phyloP scores from a whole-genome alignment of 2,113 vertebrate genomes.

The Callorhinus ursinus region DNA sequence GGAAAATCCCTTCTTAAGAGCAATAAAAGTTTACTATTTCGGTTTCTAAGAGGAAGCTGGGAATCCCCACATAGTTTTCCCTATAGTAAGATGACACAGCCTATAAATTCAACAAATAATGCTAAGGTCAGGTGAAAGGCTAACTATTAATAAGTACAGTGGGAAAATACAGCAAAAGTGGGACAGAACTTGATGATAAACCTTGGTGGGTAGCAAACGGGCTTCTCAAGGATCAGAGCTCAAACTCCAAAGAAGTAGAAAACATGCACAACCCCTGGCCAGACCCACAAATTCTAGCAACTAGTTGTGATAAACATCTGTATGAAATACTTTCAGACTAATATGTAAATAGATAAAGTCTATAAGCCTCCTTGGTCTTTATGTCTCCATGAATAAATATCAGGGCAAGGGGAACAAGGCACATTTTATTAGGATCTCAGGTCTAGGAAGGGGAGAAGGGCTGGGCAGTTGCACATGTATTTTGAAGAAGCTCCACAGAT shows the following conservation, averaged over 20 bases:
- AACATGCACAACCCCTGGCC: background rate
- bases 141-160: background rate
- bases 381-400: background rate
- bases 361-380: background rate
- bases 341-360: background rate
- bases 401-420: background rate
- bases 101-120: background rate
- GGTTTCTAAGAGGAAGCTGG: constrained; percentile 18
- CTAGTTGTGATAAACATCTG: background rate
- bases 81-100: background rate
- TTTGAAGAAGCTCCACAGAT: background rate
- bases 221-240: background rate
- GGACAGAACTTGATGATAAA: background rate
- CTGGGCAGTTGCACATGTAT: background rate
- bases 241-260: background rate
- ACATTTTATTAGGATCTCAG: background rate
- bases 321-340: background rate
- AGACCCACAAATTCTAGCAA: background rate
- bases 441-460: background rate
- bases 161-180: background rate
- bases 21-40: background rate
- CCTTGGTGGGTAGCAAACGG: background rate
- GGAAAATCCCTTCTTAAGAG: constrained; percentile 23
- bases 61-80: constrained; percentile 11
- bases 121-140: background rate